phyloP scores from a whole-genome alignment of 1,140 invertebrate genomes.

The Papilio helenus region DNA sequence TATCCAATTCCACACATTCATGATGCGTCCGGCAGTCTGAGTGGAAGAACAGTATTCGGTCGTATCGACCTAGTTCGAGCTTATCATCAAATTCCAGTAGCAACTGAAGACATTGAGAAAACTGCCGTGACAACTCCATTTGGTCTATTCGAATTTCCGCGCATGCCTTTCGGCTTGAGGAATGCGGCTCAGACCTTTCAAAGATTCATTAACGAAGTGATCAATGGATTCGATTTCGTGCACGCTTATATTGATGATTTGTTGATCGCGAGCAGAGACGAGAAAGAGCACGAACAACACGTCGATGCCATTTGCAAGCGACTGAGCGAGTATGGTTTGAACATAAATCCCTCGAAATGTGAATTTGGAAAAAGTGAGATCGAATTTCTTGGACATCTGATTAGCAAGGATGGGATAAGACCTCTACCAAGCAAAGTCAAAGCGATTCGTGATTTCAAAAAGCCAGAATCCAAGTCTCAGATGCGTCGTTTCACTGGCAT shows the following conservation, averaged over 20 bases:
- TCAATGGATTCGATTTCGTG: slow-evolving; percentile 42
- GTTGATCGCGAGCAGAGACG: slow-evolving; percentile 27
- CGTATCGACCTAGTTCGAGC: slow-evolving; percentile 18
- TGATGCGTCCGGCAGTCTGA: too few species aligned
- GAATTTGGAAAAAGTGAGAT: too few species aligned
- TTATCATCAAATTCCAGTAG: too few species aligned
- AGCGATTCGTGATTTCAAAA: slow-evolving; percentile 14
- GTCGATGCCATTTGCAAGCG: slow-evolving; percentile 23
- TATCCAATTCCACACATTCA: too few species aligned
- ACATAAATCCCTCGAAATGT: too few species aligned
- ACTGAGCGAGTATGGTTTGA: too few species aligned
- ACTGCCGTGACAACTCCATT: slow-evolving; percentile 43
- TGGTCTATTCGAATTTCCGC: slow-evolving; percentile 40
- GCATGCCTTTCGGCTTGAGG: slow-evolving; percentile 44
- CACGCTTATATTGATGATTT: slow-evolving; percentile 43
- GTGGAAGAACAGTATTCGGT: too few species aligned
- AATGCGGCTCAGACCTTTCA: slow-evolving; percentile 52
- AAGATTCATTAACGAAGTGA: slow-evolving; percentile 41
- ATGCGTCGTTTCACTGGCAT: slow-evolving; percentile 38
- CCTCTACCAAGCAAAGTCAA: slow-evolving; percentile 24
- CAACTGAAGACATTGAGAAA: slow-evolving; percentile 36
- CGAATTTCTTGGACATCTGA: too few species aligned
- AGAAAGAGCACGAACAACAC: slow-evolving; percentile 36
- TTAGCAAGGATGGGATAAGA: slow-evolving; percentile 38
- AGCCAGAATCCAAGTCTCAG: slow-evolving; percentile 16